Percentiles rank a stretch among this genome's conserved stretches.
These are phyloP conservation scores for Enteromius viviparus DNA, from an alignment of 2,797 vertebrate genomes.

Conservation along the genomic window DNA sequence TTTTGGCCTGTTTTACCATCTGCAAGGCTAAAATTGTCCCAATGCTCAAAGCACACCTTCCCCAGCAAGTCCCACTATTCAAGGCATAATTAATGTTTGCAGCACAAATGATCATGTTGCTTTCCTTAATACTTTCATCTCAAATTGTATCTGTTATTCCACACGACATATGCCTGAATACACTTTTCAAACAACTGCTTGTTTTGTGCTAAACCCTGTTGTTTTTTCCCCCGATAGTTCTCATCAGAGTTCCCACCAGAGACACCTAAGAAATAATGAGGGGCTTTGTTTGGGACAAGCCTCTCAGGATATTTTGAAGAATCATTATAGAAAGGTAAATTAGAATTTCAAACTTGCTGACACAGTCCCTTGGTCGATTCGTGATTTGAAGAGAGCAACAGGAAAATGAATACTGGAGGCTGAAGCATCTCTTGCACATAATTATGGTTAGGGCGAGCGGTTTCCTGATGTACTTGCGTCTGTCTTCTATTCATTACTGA, in stretches of 20 bases:
- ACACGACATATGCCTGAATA: neutral
- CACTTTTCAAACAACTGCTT: constrained; percentile 1
- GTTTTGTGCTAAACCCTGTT: constrained; percentile 10
- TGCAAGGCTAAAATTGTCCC: neutral
- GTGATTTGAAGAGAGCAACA: constrained; percentile 18
- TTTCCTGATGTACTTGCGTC: constrained; percentile 44
- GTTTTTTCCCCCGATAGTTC: neutral
- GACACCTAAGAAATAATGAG: constrained; percentile 36
- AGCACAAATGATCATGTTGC: neutral
- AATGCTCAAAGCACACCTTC: neutral
- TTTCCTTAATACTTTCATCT: neutral
- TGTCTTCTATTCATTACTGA: constrained; percentile 53
- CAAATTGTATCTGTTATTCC: neutral
- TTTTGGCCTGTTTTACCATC: neutral
- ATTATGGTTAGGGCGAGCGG: constrained; percentile 33
- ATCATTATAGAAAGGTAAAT: constrained; percentile 40
- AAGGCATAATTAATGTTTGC: neutral
- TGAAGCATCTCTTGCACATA: constrained; percentile 41
- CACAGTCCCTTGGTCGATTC: constrained; percentile 30
- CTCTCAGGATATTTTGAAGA: constrained; percentile 18
- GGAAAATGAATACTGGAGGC: constrained; percentile 39
- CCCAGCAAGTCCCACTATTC: neutral
- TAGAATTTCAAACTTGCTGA: constrained; percentile 41
- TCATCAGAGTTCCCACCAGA: constrained; percentile 28
- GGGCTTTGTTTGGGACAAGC: constrained; percentile 38